These are phyloP conservation scores for Acipenser oxyrinchus DNA, from an alignment of 2,797 vertebrate genomes.

Conservation along the genomic window DNA sequence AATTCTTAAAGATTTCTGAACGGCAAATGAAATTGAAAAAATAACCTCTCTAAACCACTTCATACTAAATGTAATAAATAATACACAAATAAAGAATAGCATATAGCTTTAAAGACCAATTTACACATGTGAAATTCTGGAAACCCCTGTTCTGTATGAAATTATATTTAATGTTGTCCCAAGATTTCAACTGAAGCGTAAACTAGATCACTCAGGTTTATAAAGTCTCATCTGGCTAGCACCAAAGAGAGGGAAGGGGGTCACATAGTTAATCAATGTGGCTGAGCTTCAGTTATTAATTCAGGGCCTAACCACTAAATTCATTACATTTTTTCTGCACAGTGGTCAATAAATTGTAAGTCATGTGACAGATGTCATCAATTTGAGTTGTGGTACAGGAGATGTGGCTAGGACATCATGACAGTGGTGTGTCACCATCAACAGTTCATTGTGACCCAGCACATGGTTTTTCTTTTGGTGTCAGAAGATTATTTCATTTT, in stretches of 20 bases:
- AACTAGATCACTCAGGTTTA: background rate
- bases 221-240: background rate
- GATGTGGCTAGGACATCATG: background rate
- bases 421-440: background rate
- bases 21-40: too few relatives aligned
- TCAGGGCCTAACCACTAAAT: background rate
- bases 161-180: too few relatives aligned
- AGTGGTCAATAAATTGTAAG: constrained; percentile 5
- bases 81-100: too few relatives aligned
- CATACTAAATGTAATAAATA: too few relatives aligned
- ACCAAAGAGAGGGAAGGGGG: background rate
- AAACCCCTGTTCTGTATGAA: too few relatives aligned
- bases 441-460: background rate
- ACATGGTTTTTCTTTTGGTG: background rate
- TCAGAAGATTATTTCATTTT: background rate
- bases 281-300: constrained; percentile 1
- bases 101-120: too few relatives aligned
- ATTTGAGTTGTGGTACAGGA: background rate
- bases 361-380: constrained; percentile 1
- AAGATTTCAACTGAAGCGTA: background rate
- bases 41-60: too few relatives aligned
- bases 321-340: constrained; percentile 4
- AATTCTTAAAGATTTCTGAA: too few relatives aligned
- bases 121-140: too few relatives aligned
- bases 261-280: background rate